phyloP scores from a whole-genome alignment of 2,113 vertebrate genomes.

The Tupaia tana region DNA sequence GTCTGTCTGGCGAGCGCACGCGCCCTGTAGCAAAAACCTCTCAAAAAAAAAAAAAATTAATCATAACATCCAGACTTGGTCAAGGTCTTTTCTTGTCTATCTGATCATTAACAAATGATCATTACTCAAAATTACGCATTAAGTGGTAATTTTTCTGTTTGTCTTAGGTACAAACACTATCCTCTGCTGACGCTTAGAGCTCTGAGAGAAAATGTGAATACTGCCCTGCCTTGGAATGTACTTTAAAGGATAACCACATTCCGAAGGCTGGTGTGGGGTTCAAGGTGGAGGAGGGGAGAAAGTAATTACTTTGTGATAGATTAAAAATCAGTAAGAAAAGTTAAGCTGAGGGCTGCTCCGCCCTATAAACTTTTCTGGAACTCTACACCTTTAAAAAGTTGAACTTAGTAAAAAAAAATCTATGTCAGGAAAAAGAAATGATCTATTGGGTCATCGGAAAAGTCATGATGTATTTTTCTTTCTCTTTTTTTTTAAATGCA shows the following conservation, averaged over 20 bases:
- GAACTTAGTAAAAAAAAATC: slow-evolving; percentile 24
- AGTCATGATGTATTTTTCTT: too few species aligned
- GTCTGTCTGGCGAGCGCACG: too few species aligned
- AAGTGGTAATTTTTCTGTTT: not conserved
- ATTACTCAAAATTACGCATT: not conserved
- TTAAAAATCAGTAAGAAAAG: not conserved
- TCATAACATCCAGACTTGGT: not conserved
- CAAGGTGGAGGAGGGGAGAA: not conserved
- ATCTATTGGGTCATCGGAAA: not conserved
- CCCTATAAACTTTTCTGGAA: not conserved
- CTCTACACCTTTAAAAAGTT: not conserved
- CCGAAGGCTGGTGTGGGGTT: not conserved
- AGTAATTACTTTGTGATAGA: not conserved
- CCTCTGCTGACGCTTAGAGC: not conserved
- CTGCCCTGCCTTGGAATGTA: not conserved
- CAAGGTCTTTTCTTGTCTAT: not conserved
- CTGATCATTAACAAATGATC: not conserved
- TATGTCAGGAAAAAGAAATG: not conserved
- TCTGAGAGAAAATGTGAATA: not conserved
- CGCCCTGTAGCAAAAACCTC: too few species aligned
- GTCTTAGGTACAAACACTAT: not conserved
- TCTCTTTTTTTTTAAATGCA: too few species aligned
- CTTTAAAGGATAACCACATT: not conserved
- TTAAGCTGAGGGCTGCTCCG: not conserved
- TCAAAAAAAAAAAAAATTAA: too few species aligned